Percentiles rank a stretch among this genome's conserved stretches.
Evolutionary conservation across 2,888 invertebrate genomes (phyloP).

Genomic region (Vesta saturnalis): DNA sequence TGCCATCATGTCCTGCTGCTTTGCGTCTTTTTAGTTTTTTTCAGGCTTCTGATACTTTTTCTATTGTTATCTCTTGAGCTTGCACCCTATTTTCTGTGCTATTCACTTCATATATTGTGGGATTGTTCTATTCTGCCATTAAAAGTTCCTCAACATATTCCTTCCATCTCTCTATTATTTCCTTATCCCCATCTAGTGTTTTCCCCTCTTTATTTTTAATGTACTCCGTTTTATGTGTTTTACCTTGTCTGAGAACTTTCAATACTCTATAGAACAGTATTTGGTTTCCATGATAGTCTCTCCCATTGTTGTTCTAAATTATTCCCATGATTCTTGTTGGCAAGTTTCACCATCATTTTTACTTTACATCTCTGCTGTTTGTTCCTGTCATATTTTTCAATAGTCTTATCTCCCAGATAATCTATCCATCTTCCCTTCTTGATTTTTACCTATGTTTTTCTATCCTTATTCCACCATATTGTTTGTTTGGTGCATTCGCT

Average conservation of each 20-base stretch:
- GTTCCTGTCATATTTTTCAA: too few relatives aligned
- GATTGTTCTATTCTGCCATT: neutral
- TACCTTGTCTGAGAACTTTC: neutral
- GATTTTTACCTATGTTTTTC: too few relatives aligned
- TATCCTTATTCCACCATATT: neutral
- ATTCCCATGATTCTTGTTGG: neutral
- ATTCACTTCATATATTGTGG: neutral
- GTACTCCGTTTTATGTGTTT: too few relatives aligned
- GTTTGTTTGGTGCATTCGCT: neutral
- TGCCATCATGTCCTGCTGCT: neutral
- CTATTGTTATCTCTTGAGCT: neutral
- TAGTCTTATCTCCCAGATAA: too few relatives aligned
- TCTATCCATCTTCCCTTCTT: too few relatives aligned
- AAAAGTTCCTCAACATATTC: too few relatives aligned
- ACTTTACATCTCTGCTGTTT: too few relatives aligned
- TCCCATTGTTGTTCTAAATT: conserved; percentile 1
- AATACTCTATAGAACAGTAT: neutral
- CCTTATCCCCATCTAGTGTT: too few relatives aligned
- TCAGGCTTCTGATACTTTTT: too few relatives aligned
- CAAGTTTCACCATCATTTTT: too few relatives aligned
- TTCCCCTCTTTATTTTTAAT: neutral
- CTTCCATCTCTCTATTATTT: too few relatives aligned
- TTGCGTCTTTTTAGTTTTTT: neutral
- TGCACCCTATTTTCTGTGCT: too few relatives aligned
- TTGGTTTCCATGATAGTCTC: neutral